A percentile compares a stretch with the other conserved stretches of the same genome.
Conservation (phyloP, 2,888 invertebrate species). For the Plebejus anna region DNA sequence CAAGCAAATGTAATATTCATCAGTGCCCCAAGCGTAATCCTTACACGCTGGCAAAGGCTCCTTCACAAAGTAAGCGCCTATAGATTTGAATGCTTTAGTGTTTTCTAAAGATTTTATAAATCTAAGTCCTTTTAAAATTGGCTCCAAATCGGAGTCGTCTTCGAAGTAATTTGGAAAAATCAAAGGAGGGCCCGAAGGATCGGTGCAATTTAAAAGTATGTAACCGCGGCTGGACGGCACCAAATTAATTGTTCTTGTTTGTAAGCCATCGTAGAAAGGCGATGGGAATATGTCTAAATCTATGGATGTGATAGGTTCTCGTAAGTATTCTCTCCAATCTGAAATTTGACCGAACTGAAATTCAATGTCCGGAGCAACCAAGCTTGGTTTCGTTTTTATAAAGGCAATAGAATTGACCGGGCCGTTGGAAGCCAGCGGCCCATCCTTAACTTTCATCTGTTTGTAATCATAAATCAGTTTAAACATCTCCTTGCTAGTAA, state of each 20-base stretch:
- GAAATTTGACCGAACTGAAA: constrained; percentile 70
- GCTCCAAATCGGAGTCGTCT: background rate
- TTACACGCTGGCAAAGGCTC: constrained; percentile 19
- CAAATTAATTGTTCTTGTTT: constrained; percentile 78
- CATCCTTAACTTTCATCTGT: constrained; percentile 51
- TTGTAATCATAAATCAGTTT: constrained; percentile 60
- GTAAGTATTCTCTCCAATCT: constrained; percentile 71
- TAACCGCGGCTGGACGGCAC: constrained; percentile 81
- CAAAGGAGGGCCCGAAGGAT: constrained; percentile 85
- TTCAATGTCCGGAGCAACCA: constrained; percentile 82
- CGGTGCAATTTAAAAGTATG: constrained; percentile 78
- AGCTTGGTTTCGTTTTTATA: constrained; percentile 67
- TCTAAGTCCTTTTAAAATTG: background rate
- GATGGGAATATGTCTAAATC: constrained; percentile 67
- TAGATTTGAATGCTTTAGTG: constrained; percentile 2
- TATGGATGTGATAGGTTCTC: constrained; percentile 66
- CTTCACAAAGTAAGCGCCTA: constrained; percentile 5
- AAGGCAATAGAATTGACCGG: constrained; percentile 78
- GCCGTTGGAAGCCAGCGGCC: constrained; percentile 77
- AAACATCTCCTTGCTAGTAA: constrained; percentile 55
- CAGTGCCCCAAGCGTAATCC: constrained; percentile 7
- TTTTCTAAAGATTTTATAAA: constrained; percentile 20
- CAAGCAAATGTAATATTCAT: constrained; percentile 1
- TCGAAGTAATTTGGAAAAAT: constrained; percentile 83
- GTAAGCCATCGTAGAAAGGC: constrained; percentile 79